Percentiles rank a stretch among this genome's conserved stretches.
These are phyloP conservation scores for Pollicipes pollicipes DNA, from an alignment of 1,140 invertebrate genomes.

Conservation along the genomic window DNA sequence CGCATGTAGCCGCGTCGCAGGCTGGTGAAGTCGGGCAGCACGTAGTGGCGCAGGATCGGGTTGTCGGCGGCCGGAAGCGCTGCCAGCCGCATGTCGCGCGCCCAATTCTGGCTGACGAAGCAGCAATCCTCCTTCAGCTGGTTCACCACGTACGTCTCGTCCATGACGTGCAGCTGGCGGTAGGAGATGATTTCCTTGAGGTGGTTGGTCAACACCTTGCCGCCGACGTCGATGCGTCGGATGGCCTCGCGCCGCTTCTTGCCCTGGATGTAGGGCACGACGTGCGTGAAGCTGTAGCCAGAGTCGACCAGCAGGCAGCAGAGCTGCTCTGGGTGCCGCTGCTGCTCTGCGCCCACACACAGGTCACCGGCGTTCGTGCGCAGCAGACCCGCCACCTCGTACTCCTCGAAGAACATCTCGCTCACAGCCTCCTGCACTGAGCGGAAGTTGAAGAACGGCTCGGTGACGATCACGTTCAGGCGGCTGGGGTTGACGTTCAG, in stretches of 20 bases:
- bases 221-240: conserved; percentile 79
- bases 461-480: conserved; percentile 65
- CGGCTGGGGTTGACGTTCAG: conserved; percentile 56
- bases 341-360: conserved; percentile 34
- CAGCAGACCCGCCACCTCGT: conserved; percentile 69
- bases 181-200: conserved; percentile 95
- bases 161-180: conserved; percentile 92
- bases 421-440: conserved; percentile 81
- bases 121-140: conserved; percentile 96
- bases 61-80: conserved; percentile 41
- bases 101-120: conserved; percentile 77
- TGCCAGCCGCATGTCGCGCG: conserved; percentile 61
- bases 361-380: conserved; percentile 47
- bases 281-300: conserved; percentile 89
- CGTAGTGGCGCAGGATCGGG: conserved; percentile 67
- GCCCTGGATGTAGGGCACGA: conserved; percentile 85
- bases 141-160: conserved; percentile 97
- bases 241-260: conserved; percentile 59
- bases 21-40: conserved; percentile 84
- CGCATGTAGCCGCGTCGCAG: conserved; percentile 60
- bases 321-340: conserved; percentile 33
- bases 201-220: conserved; percentile 94
- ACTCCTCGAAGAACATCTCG: conserved; percentile 96
- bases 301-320: conserved; percentile 77
- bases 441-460: conserved; percentile 85